phyloP scores from a whole-genome alignment of 2,113 vertebrate genomes.

The Thryonomys swinderianus region DNA sequence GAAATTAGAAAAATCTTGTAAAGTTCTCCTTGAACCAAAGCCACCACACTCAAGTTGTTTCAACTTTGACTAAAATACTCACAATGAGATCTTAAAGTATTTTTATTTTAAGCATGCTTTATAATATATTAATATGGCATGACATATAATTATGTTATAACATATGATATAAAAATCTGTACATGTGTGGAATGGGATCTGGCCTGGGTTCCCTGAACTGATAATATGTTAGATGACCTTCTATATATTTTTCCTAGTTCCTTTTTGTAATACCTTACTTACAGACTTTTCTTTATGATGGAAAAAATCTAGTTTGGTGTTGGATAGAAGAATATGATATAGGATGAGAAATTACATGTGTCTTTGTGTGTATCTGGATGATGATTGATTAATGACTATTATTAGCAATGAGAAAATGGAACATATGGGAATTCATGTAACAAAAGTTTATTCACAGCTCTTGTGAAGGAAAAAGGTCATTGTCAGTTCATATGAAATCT shows the following conservation, averaged over 20 bases:
- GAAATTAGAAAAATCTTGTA: slow-evolving; percentile 29
- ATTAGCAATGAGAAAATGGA: slow-evolving; percentile 45
- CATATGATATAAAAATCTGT: neutral
- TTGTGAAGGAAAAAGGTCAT: slow-evolving; percentile 51
- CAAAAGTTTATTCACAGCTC: slow-evolving; percentile 46
- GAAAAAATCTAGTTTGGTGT: slow-evolving; percentile 65
- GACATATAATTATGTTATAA: neutral
- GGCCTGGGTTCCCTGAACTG: neutral
- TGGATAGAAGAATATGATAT: slow-evolving; percentile 37
- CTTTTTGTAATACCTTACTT: slow-evolving; percentile 51
- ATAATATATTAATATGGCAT: neutral
- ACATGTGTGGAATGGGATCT: neutral
- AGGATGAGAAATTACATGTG: slow-evolving; percentile 52
- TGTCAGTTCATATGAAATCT: slow-evolving; percentile 53
- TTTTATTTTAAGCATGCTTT: slow-evolving; percentile 50
- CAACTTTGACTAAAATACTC: slow-evolving; percentile 40
- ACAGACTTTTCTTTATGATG: neutral
- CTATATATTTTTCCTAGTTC: slow-evolving; percentile 47
- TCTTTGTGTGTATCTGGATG: slow-evolving; percentile 42
- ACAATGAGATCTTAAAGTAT: slow-evolving; percentile 12
- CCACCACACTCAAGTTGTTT: slow-evolving; percentile 40
- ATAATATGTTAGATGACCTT: slow-evolving; percentile 4
- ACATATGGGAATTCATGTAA: slow-evolving; percentile 37
- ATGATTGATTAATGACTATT: slow-evolving; percentile 55
- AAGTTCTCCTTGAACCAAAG: slow-evolving; percentile 55